Evolutionary conservation across 2,113 vertebrate species (phyloP).

Genomic region (Mixornis gularis): DNA sequence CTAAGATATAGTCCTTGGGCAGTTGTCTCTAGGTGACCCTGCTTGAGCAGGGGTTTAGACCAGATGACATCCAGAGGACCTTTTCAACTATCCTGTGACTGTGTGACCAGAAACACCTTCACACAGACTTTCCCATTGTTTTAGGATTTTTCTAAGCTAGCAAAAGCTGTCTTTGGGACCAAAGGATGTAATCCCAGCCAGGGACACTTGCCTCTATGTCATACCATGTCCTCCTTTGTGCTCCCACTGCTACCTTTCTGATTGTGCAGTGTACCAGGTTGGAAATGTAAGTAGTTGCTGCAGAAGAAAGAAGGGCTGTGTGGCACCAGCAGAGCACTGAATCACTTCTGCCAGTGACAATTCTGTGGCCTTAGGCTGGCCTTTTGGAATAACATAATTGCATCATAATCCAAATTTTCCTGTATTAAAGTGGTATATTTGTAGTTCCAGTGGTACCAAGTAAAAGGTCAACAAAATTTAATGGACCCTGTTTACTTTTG

Average conservation of each 20-base stretch:
- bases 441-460: background rate
- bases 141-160: background rate
- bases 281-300: background rate
- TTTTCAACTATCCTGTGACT: background rate
- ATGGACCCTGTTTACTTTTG: background rate
- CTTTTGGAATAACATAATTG: background rate
- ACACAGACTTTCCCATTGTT: rapidly evolving
- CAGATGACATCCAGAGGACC: background rate
- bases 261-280: background rate
- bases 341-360: background rate
- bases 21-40: background rate
- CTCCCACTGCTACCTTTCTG: background rate
- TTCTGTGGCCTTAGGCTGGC: background rate
- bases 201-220: background rate
- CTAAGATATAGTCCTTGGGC: background rate
- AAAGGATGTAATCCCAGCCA: background rate
- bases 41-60: background rate
- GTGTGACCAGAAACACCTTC: background rate
- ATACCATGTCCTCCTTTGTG: background rate
- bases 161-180: background rate
- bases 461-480: background rate
- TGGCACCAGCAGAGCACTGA: background rate
- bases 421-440: background rate
- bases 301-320: background rate
- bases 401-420: background rate